phyloP scores from a whole-genome alignment of 2,888 invertebrate species.

The Ormyrus rosae region DNA sequence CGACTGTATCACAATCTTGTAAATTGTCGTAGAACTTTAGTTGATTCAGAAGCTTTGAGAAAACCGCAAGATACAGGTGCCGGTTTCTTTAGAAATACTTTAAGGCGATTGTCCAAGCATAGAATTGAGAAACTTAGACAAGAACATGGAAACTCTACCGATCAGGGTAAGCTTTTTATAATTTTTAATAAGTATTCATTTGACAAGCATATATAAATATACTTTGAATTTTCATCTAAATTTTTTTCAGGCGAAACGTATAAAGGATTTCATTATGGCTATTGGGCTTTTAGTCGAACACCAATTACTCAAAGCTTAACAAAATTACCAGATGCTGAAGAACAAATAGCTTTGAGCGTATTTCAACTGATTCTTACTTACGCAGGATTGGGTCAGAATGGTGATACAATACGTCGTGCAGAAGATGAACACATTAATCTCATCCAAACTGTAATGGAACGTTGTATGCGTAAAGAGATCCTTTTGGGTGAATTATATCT shows the following conservation, averaged over 20 bases:
- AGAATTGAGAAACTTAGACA: constrained; percentile 86
- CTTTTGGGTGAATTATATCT: constrained; percentile 93
- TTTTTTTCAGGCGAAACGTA: constrained; percentile 83
- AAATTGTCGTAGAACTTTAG: constrained; percentile 87
- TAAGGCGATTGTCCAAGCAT: constrained; percentile 90
- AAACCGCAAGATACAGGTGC: constrained; percentile 90
- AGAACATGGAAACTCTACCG: constrained; percentile 81
- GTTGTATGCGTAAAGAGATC: constrained; percentile 92
- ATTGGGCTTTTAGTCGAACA: constrained; percentile 93
- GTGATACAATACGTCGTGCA: constrained; percentile 82
- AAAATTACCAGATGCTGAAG: constrained; percentile 89
- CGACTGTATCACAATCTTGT: constrained; percentile 92
- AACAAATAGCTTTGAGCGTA: constrained; percentile 90
- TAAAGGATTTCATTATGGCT: constrained; percentile 90
- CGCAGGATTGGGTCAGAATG: constrained; percentile 87
- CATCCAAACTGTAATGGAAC: constrained; percentile 92
- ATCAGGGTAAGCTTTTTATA: constrained; percentile 74
- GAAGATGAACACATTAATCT: constrained; percentile 93
- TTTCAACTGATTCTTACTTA: constrained; percentile 93
- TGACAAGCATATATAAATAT: too few relatives aligned
- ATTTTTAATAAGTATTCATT: neutral
- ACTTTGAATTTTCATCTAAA: neutral
- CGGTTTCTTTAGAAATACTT: constrained; percentile 91
- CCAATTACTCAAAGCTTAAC: constrained; percentile 89
- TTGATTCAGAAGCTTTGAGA: constrained; percentile 88